phyloP scores from a whole-genome alignment of 1,140 invertebrate genomes.

The Solen grandis region DNA sequence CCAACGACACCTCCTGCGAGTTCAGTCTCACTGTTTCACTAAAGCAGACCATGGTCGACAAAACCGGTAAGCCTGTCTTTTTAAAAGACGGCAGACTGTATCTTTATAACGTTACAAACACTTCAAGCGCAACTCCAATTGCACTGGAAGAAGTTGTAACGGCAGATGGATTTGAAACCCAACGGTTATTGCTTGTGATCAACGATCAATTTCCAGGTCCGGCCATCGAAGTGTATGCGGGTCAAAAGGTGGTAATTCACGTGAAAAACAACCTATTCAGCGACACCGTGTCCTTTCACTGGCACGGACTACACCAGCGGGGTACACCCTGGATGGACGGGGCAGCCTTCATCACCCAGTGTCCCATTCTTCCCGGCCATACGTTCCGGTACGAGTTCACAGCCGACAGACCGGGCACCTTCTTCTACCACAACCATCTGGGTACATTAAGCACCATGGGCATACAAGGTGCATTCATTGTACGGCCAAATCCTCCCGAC shows the following conservation, averaged over 20 bases:
- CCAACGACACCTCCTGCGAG: conserved; percentile 6
- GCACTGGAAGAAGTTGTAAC: conserved; percentile 58
- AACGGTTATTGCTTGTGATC: conserved; percentile 49
- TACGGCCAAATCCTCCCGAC: too few relatives aligned
- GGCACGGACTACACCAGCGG: conserved; percentile 91
- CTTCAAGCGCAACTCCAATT: conserved; percentile 17
- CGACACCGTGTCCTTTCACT: conserved; percentile 91
- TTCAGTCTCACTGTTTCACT: conserved; percentile 14
- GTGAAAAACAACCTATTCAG: conserved; percentile 90
- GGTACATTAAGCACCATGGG: conserved; percentile 58
- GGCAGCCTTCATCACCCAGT: conserved; percentile 94
- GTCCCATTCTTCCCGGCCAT: conserved; percentile 91
- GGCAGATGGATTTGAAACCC: conserved; percentile 58
- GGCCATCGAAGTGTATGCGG: conserved; percentile 87
- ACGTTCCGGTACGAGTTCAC: conserved; percentile 88
- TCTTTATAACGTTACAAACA: conserved; percentile 31
- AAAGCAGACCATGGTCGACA: conserved; percentile 15
- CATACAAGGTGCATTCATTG: conserved; percentile 58
- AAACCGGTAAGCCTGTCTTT: neutral
- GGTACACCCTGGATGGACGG: conserved; percentile 94
- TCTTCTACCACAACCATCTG: conserved; percentile 61
- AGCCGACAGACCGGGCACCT: conserved; percentile 50
- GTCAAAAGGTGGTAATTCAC: conserved; percentile 92
- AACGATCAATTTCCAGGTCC: conserved; percentile 67
- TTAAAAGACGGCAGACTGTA: conserved; percentile 54